Evolutionary conservation across 2,797 vertebrate species (phyloP).

Genomic region (Karalla daura): DNA sequence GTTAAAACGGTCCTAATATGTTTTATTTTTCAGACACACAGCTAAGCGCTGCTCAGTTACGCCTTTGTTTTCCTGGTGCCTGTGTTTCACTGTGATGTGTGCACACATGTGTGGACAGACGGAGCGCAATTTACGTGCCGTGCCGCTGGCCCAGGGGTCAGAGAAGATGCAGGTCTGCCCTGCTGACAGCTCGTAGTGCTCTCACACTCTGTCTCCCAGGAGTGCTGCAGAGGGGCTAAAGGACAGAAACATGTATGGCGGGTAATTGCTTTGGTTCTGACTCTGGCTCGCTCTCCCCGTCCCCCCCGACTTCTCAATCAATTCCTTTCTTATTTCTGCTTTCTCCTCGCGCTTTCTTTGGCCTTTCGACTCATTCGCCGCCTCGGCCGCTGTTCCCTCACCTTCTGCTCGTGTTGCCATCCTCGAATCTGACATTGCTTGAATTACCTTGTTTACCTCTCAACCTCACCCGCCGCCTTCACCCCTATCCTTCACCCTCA

Average conservation of each 20-base stretch:
- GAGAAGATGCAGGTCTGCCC: constrained; percentile 15
- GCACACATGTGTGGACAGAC: constrained; percentile 9
- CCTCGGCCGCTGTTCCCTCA: constrained; percentile 38
- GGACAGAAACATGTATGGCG: constrained; percentile 8
- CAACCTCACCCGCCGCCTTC: background rate
- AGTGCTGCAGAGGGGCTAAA: constrained; percentile 6
- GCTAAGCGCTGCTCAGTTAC: too few relatives aligned
- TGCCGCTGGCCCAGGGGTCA: constrained; percentile 17
- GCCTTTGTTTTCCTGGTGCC: too few relatives aligned
- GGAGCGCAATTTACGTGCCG: background rate
- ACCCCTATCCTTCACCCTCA: too few relatives aligned
- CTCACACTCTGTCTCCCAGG: constrained; percentile 25
- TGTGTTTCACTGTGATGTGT: background rate
- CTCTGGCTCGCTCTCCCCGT: constrained; percentile 6
- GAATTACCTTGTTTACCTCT: constrained; percentile 65
- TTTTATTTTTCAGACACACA: too few relatives aligned
- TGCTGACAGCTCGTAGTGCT: constrained; percentile 26
- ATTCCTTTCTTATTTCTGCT: constrained; percentile 27
- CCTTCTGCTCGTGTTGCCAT: constrained; percentile 41
- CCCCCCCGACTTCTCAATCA: constrained; percentile 22
- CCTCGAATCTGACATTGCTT: constrained; percentile 47
- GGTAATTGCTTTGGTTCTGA: constrained; percentile 57
- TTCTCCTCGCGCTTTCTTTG: background rate
- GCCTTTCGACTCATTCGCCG: constrained; percentile 45
- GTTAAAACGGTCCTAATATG: too few relatives aligned